phyloP scores from a whole-genome alignment of 2,888 invertebrate genomes.

The Drosophila engyochracea region DNA sequence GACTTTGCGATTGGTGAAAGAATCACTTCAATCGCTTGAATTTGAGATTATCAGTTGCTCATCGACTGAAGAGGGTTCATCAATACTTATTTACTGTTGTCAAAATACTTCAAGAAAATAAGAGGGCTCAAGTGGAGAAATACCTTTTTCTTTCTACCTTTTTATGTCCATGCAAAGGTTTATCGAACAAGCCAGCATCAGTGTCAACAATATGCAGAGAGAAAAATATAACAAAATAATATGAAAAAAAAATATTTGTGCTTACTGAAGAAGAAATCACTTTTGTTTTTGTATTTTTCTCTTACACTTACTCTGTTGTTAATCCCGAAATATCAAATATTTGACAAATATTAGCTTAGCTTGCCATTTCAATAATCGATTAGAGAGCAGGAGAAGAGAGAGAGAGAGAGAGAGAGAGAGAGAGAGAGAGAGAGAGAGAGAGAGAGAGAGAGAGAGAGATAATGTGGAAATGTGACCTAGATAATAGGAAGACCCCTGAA shows the following conservation, averaged over 20 bases:
- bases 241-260: background rate
- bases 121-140: background rate
- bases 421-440: too few species aligned
- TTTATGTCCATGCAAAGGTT: background rate
- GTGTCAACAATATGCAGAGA: background rate
- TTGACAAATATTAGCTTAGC: conserved; percentile 16
- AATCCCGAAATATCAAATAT: conserved; percentile 2
- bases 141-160: background rate
- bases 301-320: background rate
- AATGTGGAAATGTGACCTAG: background rate
- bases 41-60: background rate
- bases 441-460: background rate
- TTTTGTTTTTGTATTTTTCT: background rate
- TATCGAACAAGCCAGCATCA: background rate
- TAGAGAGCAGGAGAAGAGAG: too few species aligned
- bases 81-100: background rate
- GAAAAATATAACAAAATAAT: background rate
- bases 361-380: conserved; percentile 15
- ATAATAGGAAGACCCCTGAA: conserved; percentile 15
- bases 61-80: background rate
- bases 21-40: background rate
- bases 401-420: too few species aligned
- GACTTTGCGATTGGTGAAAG: background rate
- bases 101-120: background rate
- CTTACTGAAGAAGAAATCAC: background rate